A percentile compares a stretch with the other conserved stretches of the same genome.
Conservation (phyloP, 2,888 invertebrate species). For the Eledone cirrhosa region DNA sequence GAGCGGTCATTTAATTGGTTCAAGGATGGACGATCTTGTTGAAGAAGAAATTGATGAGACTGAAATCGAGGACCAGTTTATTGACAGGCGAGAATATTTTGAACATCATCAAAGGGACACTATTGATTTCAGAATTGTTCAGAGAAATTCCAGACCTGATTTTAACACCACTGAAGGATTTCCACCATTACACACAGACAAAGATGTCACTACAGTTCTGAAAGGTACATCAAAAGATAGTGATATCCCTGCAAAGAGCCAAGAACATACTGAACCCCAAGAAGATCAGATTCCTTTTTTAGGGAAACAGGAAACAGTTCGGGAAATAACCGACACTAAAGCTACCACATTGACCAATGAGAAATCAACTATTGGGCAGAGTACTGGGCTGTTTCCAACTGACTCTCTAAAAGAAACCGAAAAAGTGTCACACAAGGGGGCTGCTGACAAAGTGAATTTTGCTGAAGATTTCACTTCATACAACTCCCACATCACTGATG, state of each 20-base stretch:
- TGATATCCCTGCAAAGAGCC: not conserved
- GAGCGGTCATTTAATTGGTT: not conserved
- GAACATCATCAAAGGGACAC: not conserved
- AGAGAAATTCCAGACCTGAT: too few relatives aligned
- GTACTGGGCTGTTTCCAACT: constrained; percentile 23
- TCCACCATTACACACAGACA: not conserved
- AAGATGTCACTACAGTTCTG: not conserved
- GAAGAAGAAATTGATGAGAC: constrained; percentile 18
- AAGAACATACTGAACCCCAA: not conserved
- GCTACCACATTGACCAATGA: not conserved
- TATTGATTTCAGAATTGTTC: not conserved
- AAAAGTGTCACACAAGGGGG: not conserved
- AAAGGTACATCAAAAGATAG: constrained; percentile 2
- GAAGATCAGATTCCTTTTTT: constrained; percentile 26
- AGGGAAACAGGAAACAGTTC: constrained; percentile 26
- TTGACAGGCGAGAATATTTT: constrained; percentile 19
- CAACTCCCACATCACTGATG: not conserved
- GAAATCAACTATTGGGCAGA: constrained; percentile 19
- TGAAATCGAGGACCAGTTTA: constrained; percentile 10
- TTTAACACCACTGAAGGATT: not conserved
- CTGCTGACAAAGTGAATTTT: not conserved
- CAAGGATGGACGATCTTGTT: constrained; percentile 16
- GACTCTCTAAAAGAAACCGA: constrained; percentile 1
- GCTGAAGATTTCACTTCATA: not conserved
- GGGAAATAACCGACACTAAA: constrained; percentile 10